A percentile compares a stretch with the other conserved stretches of the same genome.
Evolutionary conservation across 2,797 vertebrate species (phyloP).

Genomic region (Leucoraja ocellata): DNA sequence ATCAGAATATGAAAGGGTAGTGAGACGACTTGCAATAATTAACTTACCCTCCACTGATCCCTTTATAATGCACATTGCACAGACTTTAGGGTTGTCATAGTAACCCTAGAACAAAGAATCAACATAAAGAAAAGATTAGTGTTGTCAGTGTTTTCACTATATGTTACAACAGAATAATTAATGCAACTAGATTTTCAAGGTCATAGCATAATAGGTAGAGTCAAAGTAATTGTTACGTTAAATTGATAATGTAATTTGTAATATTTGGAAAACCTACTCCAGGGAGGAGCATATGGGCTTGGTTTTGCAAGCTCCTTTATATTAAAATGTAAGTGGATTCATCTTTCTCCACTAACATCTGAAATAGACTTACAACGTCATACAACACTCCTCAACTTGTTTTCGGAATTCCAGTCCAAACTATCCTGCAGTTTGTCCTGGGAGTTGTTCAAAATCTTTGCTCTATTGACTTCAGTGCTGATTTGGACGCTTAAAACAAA

Average conservation of each 20-base stretch:
- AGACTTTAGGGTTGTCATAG: conserved; percentile 97
- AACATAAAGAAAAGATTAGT: neutral
- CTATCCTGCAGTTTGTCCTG: neutral
- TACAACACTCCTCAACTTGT: neutral
- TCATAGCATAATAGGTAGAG: neutral
- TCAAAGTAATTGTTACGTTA: neutral
- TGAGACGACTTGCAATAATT: neutral
- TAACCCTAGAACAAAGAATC: conserved; percentile 74
- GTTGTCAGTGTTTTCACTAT: neutral
- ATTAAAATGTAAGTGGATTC: neutral
- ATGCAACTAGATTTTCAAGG: neutral
- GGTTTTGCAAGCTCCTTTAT: neutral
- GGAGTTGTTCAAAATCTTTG: neutral
- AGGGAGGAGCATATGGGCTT: neutral
- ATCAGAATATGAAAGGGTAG: neutral
- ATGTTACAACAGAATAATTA: too few species aligned
- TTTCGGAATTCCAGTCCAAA: neutral
- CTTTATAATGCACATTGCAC: conserved; percentile 91
- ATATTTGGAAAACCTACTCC: neutral
- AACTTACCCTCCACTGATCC: conserved; percentile 85
- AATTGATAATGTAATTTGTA: too few species aligned
- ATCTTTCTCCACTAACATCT: neutral
- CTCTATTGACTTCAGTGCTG: neutral
- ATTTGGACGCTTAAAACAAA: neutral
- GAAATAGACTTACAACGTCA: neutral